Percentiles rank a stretch among this genome's conserved stretches.
Evolutionary conservation across 2,797 vertebrate species (phyloP).

Genomic region (Malacoraja senta): DNA sequence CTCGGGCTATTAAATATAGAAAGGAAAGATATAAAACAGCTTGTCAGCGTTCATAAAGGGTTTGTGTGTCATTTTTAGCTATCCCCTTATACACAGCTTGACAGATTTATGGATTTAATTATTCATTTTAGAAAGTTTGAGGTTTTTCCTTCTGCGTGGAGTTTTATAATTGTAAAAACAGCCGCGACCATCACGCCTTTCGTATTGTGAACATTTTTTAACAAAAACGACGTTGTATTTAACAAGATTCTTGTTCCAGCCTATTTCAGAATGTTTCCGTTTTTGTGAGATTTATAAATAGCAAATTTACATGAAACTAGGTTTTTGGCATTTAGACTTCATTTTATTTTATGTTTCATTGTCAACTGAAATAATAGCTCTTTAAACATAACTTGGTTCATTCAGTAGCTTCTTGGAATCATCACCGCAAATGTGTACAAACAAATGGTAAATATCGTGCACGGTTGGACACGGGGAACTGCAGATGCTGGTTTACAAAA

Average conservation of each 20-base stretch:
- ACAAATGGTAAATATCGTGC: not conserved
- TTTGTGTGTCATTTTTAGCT: not conserved
- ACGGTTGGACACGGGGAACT: too few species aligned
- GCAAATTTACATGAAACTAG: not conserved
- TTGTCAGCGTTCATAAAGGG: not conserved
- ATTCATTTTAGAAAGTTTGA: not conserved
- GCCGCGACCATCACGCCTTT: not conserved
- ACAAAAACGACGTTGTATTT: not conserved
- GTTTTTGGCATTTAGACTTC: not conserved
- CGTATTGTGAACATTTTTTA: not conserved
- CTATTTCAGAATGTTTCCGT: not conserved
- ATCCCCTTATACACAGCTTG: not conserved
- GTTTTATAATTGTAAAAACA: not conserved
- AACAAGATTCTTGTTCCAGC: not conserved
- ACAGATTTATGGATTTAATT: slow-evolving; percentile 25
- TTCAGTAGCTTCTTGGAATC: not conserved
- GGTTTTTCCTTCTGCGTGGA: not conserved
- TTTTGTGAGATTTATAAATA: not conserved
- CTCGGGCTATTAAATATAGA: slow-evolving; percentile 28
- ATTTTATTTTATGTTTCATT: not conserved
- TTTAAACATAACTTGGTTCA: not conserved
- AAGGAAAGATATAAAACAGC: not conserved
- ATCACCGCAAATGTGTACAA: not conserved
- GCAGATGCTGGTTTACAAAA: too few species aligned
- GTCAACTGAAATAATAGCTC: not conserved